phyloP scores from a whole-genome alignment of 1,140 invertebrate genomes.

The Drosophila subpulchrella region DNA sequence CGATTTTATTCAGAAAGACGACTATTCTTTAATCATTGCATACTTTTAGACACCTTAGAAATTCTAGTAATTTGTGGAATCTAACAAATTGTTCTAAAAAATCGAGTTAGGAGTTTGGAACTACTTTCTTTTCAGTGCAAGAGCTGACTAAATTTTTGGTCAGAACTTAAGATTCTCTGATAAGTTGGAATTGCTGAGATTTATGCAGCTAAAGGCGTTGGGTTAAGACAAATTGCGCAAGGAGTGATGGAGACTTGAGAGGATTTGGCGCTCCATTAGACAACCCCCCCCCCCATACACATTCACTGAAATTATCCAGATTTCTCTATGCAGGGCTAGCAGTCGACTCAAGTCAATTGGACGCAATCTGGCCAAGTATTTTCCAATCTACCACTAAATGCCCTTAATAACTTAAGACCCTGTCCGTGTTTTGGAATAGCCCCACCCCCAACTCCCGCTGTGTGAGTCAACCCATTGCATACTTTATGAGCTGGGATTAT shows the following conservation, averaged over 20 bases:
- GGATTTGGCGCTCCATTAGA: not conserved
- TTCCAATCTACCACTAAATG: slow-evolving; percentile 43
- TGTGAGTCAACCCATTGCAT: slow-evolving; percentile 38
- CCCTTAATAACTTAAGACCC: slow-evolving; percentile 44
- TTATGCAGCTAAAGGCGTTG: slow-evolving; percentile 22
- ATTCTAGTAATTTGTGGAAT: no score
- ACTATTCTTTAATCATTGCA: no score
- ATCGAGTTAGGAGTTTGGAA: no score
- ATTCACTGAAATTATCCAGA: not conserved
- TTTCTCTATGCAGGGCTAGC: not conserved
- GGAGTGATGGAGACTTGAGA: slow-evolving; percentile 2
- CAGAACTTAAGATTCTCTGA: not conserved
- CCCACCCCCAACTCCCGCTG: slow-evolving; percentile 6
- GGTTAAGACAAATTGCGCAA: slow-evolving; percentile 18
- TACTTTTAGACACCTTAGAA: no score
- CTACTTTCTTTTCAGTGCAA: not conserved
- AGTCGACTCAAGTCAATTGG: not conserved
- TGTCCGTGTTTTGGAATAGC: slow-evolving; percentile 1
- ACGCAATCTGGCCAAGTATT: slow-evolving; percentile 36
- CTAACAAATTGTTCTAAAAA: no score
- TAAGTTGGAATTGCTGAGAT: slow-evolving; percentile 15
- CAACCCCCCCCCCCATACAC: not conserved
- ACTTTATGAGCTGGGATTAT: slow-evolving; percentile 71
- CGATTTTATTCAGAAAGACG: no score
- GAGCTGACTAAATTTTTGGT: not conserved